Evolutionary conservation across 2,888 invertebrate genomes (phyloP), one percentile per base, ranked within the genome.

Genomic region (Pycnomerus fuliginosus): DNA sequence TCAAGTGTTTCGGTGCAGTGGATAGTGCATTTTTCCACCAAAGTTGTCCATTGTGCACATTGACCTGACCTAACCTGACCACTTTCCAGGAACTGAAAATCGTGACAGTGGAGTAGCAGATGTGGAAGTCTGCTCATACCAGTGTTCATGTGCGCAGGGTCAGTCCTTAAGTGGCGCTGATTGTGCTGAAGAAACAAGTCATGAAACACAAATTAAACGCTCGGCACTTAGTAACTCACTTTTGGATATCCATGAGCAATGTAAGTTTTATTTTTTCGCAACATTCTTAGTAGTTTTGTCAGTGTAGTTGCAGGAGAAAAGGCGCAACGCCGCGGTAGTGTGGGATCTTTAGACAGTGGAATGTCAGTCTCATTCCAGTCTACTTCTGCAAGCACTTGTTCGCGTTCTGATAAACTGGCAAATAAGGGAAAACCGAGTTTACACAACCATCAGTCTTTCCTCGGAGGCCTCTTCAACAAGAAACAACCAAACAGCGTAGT

Each of bases 321-420:
- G 56, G 83, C 87, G 1, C 89, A 90, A 71, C 82, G 94, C 50
- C 85, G 94, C 62, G 93, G 94, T 53, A 94, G 94, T 60, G 94
- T 94, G 53, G 94, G 94, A 36, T 94, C 94, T 1, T 77, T 95
- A 63, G 96, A 96, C 76, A 94, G 93, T 73, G 95, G 95, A 62
- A 94, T 96, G 92, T 92, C 91, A 44, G 87, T 92, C 62, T 91
- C 91, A 31, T 93, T 92, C 80, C 91, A 90, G 67, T 91, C 91
- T 55, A 83, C 82, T 52, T 85, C 86, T 56, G 82, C 85, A 52
- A 83, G 79, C 62, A 84, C 83, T 12, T 73, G 73, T 53, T 77
- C 78, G 14, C 72, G 78, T 48, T 75, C 76, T 1, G 77, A 76
- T 25, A 75, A 72, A 50, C 44, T 70, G 46, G 58, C 64, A 14